A percentile compares a stretch with the other conserved stretches of the same genome.
These are phyloP conservation scores for Lepeophtheirus nordmannii DNA, from an alignment of 2,888 invertebrate species.

Conservation along the genomic window DNA sequence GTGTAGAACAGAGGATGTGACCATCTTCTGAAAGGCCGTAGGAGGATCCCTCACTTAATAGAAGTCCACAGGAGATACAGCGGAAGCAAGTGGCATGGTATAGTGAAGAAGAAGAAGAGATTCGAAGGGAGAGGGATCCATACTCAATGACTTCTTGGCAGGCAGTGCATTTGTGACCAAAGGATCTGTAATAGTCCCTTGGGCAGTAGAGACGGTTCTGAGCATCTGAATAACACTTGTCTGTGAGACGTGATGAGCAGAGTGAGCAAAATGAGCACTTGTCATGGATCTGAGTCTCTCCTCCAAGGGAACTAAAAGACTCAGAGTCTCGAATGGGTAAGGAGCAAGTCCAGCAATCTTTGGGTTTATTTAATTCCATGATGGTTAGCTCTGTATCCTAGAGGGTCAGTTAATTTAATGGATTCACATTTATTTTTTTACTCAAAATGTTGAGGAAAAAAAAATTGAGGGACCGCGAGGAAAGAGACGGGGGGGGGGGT, in stretches of 20 bases:
- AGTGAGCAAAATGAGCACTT: background rate
- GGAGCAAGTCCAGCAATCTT: background rate
- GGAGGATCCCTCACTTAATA: background rate
- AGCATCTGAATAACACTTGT: background rate
- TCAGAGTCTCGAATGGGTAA: background rate
- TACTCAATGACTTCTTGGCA: background rate
- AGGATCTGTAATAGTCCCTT: background rate
- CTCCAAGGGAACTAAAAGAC: background rate
- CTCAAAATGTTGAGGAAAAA: conserved; percentile 1
- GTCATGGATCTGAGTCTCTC: background rate
- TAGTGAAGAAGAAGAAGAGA: background rate
- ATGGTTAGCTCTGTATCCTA: background rate
- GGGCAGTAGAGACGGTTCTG: background rate
- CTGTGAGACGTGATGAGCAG: background rate
- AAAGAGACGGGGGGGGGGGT: no score
- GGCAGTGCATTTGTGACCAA: background rate
- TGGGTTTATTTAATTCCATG: background rate
- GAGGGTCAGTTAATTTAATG: background rate
- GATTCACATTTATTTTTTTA: conserved; percentile 2
- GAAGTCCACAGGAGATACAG: background rate
- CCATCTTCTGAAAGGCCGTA: background rate
- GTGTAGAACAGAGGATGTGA: background rate
- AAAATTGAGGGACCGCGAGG: background rate
- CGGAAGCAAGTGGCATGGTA: background rate
- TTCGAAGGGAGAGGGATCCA: background rate